Evolutionary conservation across 35 echinoderm and acorn worm genomes (phyloP).

Genomic region (Apostichopus japonicus): DNA sequence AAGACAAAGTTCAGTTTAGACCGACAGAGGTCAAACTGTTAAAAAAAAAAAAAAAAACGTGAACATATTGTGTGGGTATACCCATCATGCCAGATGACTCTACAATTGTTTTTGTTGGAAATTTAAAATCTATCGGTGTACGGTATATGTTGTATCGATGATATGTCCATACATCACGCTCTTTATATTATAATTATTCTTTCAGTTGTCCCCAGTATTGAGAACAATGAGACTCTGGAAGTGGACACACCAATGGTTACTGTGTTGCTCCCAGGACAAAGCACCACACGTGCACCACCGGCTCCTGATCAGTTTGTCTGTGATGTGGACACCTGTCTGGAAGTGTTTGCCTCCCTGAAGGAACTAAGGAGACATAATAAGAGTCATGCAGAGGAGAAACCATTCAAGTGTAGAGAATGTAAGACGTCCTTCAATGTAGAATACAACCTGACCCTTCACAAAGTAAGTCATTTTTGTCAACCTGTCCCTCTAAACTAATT

Average conservation of each 20-base stretch:
- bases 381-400: constrained; percentile 84
- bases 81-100: too few relatives aligned
- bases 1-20: too few relatives aligned
- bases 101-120: too few relatives aligned
- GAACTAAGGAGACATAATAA: constrained; percentile 80
- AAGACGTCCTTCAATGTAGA: constrained; percentile 85
- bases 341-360: constrained; percentile 67
- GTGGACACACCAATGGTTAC: constrained; percentile 35
- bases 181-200: background rate
- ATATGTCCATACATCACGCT: background rate
- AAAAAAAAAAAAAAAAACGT: too few relatives aligned
- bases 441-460: constrained; percentile 92
- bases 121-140: too few relatives aligned
- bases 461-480: constrained; percentile 3
- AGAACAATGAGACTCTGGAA: constrained; percentile 36
- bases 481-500: too few relatives aligned
- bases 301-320: constrained; percentile 67
- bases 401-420: constrained; percentile 80
- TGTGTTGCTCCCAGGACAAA: background rate
- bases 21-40: too few relatives aligned
- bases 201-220: constrained; percentile 1
- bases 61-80: too few relatives aligned
- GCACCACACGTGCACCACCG: background rate
- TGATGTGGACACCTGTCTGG: constrained; percentile 68
- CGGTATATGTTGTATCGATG: too few relatives aligned